Base-by-base conservation (phyloP, 2,797 vertebrate species). In the Amphiprion clarkii region DNA sequence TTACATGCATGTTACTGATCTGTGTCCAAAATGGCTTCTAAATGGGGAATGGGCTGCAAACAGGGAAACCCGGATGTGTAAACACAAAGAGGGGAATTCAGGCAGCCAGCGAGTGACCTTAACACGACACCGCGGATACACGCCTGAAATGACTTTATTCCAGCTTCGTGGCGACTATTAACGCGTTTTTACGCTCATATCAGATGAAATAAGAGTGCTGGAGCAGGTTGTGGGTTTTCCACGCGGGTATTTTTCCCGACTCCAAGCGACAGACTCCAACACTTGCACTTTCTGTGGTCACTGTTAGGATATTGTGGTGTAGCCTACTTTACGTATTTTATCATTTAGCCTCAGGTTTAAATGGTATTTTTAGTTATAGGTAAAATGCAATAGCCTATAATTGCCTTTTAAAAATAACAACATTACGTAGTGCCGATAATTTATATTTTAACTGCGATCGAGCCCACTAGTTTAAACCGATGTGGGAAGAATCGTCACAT, bases 11-110 rank as follows among this genome's bases (percentile, higher is more conserved):
- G 94, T 95, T 94, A 84, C 95, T 95, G 95, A 96, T 95, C 94
- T 90, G 93, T 90, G 95, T 96, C 96, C 96, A 98, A 98, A 96
- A 98, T 97, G 97, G 97, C 96, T 96, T 91, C 96, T 94, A 95
- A 95, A 94, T 91, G 92, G 94, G 90, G 94, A 90, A 92, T 88
- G 92, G 94, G 93, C 91, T 95, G 95, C 93, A 94, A 94, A 93
- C 89, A 91, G 94, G 94, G 95, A 95, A 95, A 95, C 96, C 97
- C 97, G 97, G 97, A 98, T 98, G 97, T 97, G 95, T 92, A 94
- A 96, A 96, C 96, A 96, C 96, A 96, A 96, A 94, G 94, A 89
- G 93, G 89, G 90, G 89, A 91, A 87, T 91, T 91, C 86, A 92
- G 91, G 90, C 89, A 90, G 90, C 88, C 79, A 73, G 71, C 62